These are phyloP conservation scores for Masticophis lateralis DNA, from an alignment of 2,797 vertebrate genomes.

Conservation along the genomic window DNA sequence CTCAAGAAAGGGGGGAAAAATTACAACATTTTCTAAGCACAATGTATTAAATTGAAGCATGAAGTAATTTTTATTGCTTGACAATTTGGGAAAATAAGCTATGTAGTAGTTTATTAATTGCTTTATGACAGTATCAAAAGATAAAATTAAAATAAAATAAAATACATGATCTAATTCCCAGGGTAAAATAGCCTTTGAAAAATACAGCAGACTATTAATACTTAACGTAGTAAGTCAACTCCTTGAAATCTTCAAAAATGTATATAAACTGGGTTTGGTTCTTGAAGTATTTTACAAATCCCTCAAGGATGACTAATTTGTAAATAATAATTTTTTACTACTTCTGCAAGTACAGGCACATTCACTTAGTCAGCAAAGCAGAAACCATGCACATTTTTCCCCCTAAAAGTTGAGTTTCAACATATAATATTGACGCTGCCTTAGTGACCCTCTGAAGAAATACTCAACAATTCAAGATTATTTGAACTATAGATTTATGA, in stretches of 20 bases:
- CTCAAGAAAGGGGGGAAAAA: not conserved
- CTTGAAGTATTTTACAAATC: conserved; percentile 4
- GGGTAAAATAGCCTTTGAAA: not conserved
- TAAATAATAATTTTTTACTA: conserved; percentile 2
- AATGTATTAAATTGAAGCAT: not conserved
- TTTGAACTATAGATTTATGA: not conserved
- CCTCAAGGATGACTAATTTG: conserved; percentile 5
- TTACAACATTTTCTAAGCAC: not conserved
- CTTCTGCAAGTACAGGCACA: conserved; percentile 3
- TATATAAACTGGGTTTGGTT: not conserved
- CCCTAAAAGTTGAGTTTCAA: not conserved
- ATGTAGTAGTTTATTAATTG: not conserved
- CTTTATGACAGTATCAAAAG: not conserved
- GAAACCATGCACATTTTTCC: not conserved
- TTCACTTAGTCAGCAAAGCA: not conserved
- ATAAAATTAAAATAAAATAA: not conserved
- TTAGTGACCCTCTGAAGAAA: not conserved
- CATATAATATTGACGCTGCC: not conserved
- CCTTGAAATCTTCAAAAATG: conserved; percentile 13
- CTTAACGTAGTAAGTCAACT: not conserved
- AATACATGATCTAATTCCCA: not conserved
- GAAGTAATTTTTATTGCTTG: conserved; percentile 1
- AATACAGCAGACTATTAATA: not conserved
- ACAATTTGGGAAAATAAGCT: not conserved
- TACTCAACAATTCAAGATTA: not conserved